Evolutionary conservation across 2,888 invertebrate genomes (phyloP).

Genomic region (Abrostola triplasia): DNA sequence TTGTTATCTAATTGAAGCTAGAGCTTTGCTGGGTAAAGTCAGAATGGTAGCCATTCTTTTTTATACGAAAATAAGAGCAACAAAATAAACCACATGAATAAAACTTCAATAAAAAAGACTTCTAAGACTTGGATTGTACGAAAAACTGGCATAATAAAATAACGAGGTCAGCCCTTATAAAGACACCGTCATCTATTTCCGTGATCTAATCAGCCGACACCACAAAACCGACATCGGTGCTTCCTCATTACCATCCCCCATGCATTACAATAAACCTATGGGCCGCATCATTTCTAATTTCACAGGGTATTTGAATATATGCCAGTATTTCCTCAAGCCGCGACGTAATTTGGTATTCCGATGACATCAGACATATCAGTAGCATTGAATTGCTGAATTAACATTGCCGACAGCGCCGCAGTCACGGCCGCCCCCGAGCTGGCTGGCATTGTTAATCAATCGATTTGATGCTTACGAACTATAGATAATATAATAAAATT

Average conservation of each 20-base stretch:
- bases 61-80: too few species aligned
- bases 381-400: slow-evolving; percentile 67
- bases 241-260: slow-evolving; percentile 2
- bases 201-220: background rate
- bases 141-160: background rate
- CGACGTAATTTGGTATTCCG: slow-evolving; percentile 63
- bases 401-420: slow-evolving; percentile 59
- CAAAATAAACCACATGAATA: too few species aligned
- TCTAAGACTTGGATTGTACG: background rate
- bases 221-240: background rate
- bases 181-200: background rate
- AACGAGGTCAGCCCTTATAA: background rate
- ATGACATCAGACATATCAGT: slow-evolving; percentile 54
- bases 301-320: slow-evolving; percentile 23
- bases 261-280: background rate
- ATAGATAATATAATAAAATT: background rate
- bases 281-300: slow-evolving; percentile 17
- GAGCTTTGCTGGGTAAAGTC: too few species aligned
- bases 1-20: too few species aligned
- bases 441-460: slow-evolving; percentile 45
- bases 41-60: too few species aligned
- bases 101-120: too few species aligned
- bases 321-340: slow-evolving; percentile 37
- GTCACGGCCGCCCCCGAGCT: slow-evolving; percentile 56
- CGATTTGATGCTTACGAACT: background rate